A percentile compares a stretch with the other conserved stretches of the same genome.
phyloP scores from a whole-genome alignment of 2,888 invertebrate species.

The Disparrhopalites patrizii region DNA sequence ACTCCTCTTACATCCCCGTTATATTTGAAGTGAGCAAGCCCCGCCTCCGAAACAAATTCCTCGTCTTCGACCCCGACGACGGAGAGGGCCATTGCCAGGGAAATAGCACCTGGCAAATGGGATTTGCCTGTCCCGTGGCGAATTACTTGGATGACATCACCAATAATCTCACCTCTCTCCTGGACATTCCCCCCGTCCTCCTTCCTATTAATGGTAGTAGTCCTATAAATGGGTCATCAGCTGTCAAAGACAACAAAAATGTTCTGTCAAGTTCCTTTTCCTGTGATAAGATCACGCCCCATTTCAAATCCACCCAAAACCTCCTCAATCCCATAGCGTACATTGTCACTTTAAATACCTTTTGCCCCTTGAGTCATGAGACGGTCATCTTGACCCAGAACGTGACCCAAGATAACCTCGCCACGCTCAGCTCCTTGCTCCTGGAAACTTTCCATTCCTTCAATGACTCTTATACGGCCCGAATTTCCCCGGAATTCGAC shows the following conservation, averaged over 20 bases:
- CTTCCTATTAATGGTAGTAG: neutral
- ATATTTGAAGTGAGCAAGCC: neutral
- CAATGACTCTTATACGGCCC: neutral
- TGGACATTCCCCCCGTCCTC: neutral
- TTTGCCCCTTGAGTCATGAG: neutral
- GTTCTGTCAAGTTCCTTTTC: neutral
- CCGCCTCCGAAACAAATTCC: neutral
- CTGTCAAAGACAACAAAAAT: neutral
- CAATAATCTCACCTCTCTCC: neutral
- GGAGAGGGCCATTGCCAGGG: neutral
- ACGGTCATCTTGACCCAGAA: too few species aligned
- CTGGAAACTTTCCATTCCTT: too few species aligned
- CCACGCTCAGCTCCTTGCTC: too few species aligned
- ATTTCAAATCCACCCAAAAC: conserved; percentile 2
- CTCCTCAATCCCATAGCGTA: too few species aligned
- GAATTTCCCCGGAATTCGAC: neutral
- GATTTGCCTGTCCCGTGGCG: neutral
- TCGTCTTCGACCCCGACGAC: neutral
- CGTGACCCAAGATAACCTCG: too few species aligned
- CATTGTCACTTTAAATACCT: neutral
- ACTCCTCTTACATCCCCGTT: conserved; percentile 4
- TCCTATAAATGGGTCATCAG: neutral
- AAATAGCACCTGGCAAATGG: neutral
- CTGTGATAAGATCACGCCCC: neutral
- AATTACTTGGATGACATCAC: neutral